Evolutionary conservation across 2,797 vertebrate species (phyloP).

Genomic region (Tenualosa thibaudeaui): DNA sequence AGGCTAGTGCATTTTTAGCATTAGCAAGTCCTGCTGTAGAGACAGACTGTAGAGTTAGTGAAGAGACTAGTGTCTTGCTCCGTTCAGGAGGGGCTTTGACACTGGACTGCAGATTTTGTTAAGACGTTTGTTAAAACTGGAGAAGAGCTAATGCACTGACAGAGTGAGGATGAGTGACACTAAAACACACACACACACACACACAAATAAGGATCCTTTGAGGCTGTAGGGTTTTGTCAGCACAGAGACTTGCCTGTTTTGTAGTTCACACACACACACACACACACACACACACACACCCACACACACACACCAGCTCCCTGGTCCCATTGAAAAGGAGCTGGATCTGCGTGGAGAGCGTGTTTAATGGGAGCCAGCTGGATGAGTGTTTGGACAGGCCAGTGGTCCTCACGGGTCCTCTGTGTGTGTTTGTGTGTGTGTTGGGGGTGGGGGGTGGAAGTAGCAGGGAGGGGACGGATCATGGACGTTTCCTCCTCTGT

Average conservation of each 20-base stretch:
- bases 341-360: constrained; percentile 5
- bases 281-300: constrained; percentile 2
- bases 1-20: too few species aligned
- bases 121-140: too few species aligned
- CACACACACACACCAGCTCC: background rate
- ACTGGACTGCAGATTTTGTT: too few species aligned
- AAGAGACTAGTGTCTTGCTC: too few species aligned
- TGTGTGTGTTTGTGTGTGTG: constrained; percentile 21
- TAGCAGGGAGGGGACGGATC: background rate
- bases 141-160: background rate
- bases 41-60: too few species aligned
- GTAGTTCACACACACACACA: constrained; percentile 10
- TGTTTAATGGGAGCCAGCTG: constrained; percentile 17
- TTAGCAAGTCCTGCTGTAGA: too few species aligned
- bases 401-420: constrained; percentile 7
- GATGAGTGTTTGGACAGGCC: constrained; percentile 19
- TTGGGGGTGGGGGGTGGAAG: background rate
- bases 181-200: too few species aligned
- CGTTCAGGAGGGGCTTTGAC: too few species aligned
- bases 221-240: constrained; percentile 4
- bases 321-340: constrained; percentile 6
- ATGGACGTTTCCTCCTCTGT: background rate
- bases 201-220: background rate
- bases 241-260: constrained; percentile 23
- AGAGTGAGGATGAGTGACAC: background rate